A percentile compares a stretch with the other conserved stretches of the same genome.
Conservation (phyloP, 1,140 invertebrate species). For the Eriosoma lanigerum region DNA sequence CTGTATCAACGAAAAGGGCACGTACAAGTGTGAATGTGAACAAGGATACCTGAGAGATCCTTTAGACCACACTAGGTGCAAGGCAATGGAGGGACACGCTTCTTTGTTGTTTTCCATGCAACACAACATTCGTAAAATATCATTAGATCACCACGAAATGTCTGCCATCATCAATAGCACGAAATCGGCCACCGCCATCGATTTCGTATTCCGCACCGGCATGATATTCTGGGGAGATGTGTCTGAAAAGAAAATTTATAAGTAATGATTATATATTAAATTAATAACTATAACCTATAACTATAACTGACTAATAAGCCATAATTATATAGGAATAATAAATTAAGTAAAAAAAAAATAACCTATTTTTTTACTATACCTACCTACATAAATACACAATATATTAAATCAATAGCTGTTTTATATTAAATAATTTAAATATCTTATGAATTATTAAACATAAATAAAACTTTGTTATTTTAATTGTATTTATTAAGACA, state of each 20-base stretch:
- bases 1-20: constrained; percentile 87
- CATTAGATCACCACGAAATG: constrained; percentile 80
- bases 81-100: constrained; percentile 74
- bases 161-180: constrained; percentile 79
- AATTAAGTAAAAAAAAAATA: too few species aligned
- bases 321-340: too few species aligned
- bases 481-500: too few species aligned
- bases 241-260: constrained; percentile 64
- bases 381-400: too few species aligned
- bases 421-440: too few species aligned
- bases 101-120: constrained; percentile 81
- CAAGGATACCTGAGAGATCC: constrained; percentile 84
- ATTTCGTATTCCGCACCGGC: constrained; percentile 79
- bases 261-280: constrained; percentile 53
- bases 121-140: constrained; percentile 79
- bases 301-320: too few species aligned
- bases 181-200: constrained; percentile 83
- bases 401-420: too few species aligned
- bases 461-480: too few species aligned
- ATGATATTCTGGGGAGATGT: constrained; percentile 86
- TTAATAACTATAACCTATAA: too few species aligned
- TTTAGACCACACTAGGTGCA: constrained; percentile 77
- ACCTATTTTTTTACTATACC: too few species aligned
- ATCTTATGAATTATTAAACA: too few species aligned
- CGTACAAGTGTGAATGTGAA: constrained; percentile 90